These are phyloP conservation scores for Aphelinus certus DNA, from an alignment of 1,140 invertebrate species.

Conservation along the genomic window DNA sequence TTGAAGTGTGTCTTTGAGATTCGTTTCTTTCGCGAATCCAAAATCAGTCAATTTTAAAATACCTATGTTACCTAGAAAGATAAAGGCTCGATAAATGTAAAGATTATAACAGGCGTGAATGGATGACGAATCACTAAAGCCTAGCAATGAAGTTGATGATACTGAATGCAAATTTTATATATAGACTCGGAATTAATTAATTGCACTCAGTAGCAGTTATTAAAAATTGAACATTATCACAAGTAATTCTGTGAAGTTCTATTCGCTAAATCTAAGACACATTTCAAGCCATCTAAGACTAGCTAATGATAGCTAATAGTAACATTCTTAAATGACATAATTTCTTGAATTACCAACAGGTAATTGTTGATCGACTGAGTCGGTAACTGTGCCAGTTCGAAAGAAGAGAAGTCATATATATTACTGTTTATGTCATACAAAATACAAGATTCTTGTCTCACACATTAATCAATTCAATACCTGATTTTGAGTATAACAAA, in stretches of 20 bases:
- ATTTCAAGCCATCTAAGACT: too few relatives aligned
- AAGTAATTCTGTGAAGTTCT: too few relatives aligned
- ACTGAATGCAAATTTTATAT: not conserved
- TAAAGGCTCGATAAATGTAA: not conserved
- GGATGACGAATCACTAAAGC: not conserved
- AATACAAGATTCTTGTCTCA: not conserved
- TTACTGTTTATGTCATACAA: not conserved
- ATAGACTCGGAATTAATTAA: not conserved
- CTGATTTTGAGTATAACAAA: constrained; percentile 80
- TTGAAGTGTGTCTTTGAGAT: constrained; percentile 86
- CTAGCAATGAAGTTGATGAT: not conserved
- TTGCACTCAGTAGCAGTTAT: too few relatives aligned
- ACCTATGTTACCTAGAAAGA: constrained; percentile 71
- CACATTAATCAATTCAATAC: constrained; percentile 49
- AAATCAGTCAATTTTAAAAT: constrained; percentile 97
- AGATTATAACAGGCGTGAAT: too few relatives aligned
- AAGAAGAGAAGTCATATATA: not conserved
- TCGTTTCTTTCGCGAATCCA: constrained; percentile 99
- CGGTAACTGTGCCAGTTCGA: constrained; percentile 9
- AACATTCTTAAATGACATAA: not conserved
- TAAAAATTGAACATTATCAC: too few relatives aligned
- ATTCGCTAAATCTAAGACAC: too few relatives aligned
- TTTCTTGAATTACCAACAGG: constrained; percentile 19
- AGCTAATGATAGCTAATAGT: too few relatives aligned
- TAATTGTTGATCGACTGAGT: constrained; percentile 28